A percentile compares a stretch with the other conserved stretches of the same genome.
Evolutionary conservation across 1,140 invertebrate species (phyloP).

Genomic region (Drosophila funebris): DNA sequence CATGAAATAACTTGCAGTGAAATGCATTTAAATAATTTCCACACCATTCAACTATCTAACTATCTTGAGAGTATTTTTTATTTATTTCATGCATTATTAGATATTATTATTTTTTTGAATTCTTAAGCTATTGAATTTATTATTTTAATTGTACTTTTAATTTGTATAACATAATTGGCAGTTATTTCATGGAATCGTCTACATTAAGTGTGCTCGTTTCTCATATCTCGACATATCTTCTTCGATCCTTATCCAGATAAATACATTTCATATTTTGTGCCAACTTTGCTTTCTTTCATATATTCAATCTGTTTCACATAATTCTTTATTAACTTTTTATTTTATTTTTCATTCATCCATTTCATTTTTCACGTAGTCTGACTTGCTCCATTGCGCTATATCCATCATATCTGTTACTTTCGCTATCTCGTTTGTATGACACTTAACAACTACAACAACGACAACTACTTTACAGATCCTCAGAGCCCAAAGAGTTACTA

Average conservation of each 20-base stretch:
- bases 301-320: not conserved
- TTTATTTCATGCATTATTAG: too few relatives aligned
- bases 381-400: not conserved
- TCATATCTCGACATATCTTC: constrained; percentile 17
- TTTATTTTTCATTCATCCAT: constrained; percentile 6
- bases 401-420: constrained; percentile 13
- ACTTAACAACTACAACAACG: constrained; percentile 40
- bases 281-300: not conserved
- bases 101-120: not conserved
- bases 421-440: constrained; percentile 11
- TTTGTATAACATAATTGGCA: not conserved
- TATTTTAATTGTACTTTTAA: not conserved
- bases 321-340: not conserved
- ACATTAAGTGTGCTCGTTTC: constrained; percentile 19
- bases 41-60: too few relatives aligned
- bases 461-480: constrained; percentile 75
- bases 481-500: constrained; percentile 81
- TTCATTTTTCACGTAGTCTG: not conserved
- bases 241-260: constrained; percentile 3
- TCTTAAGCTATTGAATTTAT: not conserved
- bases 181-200: constrained; percentile 11
- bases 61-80: too few relatives aligned
- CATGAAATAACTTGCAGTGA: constrained; percentile 8
- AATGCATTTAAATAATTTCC: not conserved
- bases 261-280: not conserved